phyloP scores from a whole-genome alignment of 2,113 vertebrate genomes.

The Takifugu flavidus region DNA sequence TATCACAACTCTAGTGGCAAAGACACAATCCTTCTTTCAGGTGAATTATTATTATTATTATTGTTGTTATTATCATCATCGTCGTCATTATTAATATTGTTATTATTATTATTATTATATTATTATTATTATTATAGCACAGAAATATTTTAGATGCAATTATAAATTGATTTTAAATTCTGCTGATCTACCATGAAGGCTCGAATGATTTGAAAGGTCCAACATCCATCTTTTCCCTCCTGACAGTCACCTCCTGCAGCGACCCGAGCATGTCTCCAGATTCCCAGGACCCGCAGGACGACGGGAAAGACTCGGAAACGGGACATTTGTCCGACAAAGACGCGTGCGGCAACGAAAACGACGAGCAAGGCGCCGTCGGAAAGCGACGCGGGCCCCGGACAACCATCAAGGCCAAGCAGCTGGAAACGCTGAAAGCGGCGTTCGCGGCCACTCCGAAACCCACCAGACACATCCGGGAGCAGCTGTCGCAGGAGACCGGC shows the following conservation, averaged over 20 bases:
- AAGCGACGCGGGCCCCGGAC: conserved; percentile 94
- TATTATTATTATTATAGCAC: not conserved
- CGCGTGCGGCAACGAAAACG: conserved; percentile 85
- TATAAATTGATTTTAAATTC: too few relatives aligned
- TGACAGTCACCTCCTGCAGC: conserved; percentile 91
- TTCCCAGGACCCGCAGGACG: conserved; percentile 94
- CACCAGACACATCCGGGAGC: conserved; percentile 94
- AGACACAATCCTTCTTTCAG: conserved; percentile 86
- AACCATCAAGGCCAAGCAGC: conserved; percentile 98
- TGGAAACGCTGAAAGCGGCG: conserved; percentile 95
- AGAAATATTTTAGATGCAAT: not conserved
- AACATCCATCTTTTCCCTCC: not conserved
- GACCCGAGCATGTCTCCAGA: conserved; percentile 97
- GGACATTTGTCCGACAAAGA: conserved; percentile 95
- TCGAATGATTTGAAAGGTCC: not conserved
- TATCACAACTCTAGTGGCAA: conserved; percentile 91
- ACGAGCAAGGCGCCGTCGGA: conserved; percentile 90
- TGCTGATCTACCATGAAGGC: too few relatives aligned
- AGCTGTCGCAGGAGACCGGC: conserved; percentile 95
- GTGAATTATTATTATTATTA: conserved; percentile 37
- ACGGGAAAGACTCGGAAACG: conserved; percentile 92
- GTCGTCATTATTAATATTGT: conserved; percentile 1
- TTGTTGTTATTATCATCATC: not conserved
- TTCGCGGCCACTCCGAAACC: conserved; percentile 96
- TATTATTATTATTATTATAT: conserved; percentile 2